Evolutionary conservation across 2,797 vertebrate genomes (phyloP), one percentile per base, ranked within the genome.

Genomic region (Typhlichthys subterraneus): DNA sequence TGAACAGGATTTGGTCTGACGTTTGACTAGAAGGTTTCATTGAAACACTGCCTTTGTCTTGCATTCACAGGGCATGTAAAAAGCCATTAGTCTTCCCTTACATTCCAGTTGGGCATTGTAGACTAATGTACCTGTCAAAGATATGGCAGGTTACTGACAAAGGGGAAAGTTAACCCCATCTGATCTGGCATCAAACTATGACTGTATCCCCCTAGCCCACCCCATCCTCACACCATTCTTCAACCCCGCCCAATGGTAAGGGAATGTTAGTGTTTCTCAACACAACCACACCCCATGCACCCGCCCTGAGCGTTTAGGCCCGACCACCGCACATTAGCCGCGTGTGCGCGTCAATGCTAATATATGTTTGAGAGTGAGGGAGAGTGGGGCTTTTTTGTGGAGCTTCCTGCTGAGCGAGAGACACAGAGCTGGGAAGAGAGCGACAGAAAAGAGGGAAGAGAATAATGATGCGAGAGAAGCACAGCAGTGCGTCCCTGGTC

Each of bases 391-490:
- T 84, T 67, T 79, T 87, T 81, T 87, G 84, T 84, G 87, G 77
- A 83, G 87, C 80, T 85, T 84, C 84, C 88, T 67, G 79, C 81
- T 83, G 82, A 55, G 81, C 78, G n/a, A 47, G 68, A 86, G 81
- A 83, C 85, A 86, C 81, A 66, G 82, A 85, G 84, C 83, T 79
- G 75, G 79, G 59, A 76, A 88, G 75, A 78, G 80, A 85, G 87
- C 81, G 46, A 78, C 61, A 72, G 66, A 38, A 53, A 70, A 65
- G 72, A 57, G 49, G 13, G 61, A 67, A 75, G 74, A 83, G 84
- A 84, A 88, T 90, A 90, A 91, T 86, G 88, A 90, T 86, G 85
- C 73, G 77, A 83, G 76, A 86, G 80, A 87, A 85, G 85, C 83
- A 82, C 84, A 82, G 82, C 81, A 83, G 83, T 83, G 79, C 79